Evolutionary conservation across 2,888 invertebrate genomes (phyloP), one percentile per base, ranked within the genome.

Genomic region (Polietes domitor): DNA sequence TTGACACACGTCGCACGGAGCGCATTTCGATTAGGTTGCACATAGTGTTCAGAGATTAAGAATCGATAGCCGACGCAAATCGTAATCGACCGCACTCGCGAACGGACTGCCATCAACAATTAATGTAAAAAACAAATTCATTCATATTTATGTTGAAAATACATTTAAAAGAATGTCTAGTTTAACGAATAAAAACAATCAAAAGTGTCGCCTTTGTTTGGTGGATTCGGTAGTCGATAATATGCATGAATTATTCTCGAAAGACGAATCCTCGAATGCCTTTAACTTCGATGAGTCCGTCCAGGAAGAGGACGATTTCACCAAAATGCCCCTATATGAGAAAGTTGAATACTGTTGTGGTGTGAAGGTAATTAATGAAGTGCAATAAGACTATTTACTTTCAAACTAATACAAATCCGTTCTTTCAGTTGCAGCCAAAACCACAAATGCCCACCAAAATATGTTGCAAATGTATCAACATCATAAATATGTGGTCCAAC

Each of bases 331-430:
- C 21, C 75, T 88, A 12, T 47, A 19, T 58, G 86, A 88, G 24
- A 88, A 88, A 80, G 85, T 90, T 6, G 91, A 90, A 79, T 86
- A 86, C 28, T 91, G 91, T 28, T 89, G 88, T 72, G 90, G 91
- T 0, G 87, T 90, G 1, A 86, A 80, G 86, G 90, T 89, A 85
- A 15, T 10, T 6, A 21, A 24, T 21, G 12, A 53, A 21, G 17
- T 21, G 17, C 21, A 3, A 9, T 10, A 17, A 50, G 6, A 43
- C 3, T n/a, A 3, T 12, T 19, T 47, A 21, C 1, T 55, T 32
- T 7, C n/a, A 6, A 58, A n/a, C 7, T 63, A 37, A 28, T 19
- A 2, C 6, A 17, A 17, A 9, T 63, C 24, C 5, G 7, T 5
- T 73, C n/a, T 77, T 74, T 12, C 5, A 84, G 84, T 58, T 84